These are phyloP conservation scores for Tangachromis dhanisi DNA, from an alignment of 2,113 vertebrate genomes.

Conservation along the genomic window DNA sequence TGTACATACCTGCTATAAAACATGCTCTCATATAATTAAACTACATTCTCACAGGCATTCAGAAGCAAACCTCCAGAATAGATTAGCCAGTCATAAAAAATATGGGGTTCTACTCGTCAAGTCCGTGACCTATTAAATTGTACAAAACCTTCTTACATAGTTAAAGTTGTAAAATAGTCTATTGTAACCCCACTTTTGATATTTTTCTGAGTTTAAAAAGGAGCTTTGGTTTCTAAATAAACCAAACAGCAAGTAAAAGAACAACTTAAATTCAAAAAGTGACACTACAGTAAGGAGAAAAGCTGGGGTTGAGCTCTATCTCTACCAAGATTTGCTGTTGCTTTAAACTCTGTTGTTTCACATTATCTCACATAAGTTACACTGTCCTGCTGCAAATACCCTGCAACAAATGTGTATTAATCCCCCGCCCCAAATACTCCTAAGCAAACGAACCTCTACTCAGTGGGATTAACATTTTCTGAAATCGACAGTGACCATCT, in stretches of 20 bases:
- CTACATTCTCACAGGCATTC: background rate
- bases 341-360: background rate
- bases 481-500: background rate
- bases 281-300: background rate
- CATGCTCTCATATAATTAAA: background rate
- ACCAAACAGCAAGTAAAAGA: background rate
- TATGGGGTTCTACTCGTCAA: background rate
- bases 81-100: background rate
- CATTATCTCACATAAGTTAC: background rate
- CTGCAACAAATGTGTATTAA: background rate
- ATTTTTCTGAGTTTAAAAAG: background rate
- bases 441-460: background rate
- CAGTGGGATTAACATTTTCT: background rate
- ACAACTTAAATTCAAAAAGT: background rate
- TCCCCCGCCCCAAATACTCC: background rate
- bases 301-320: background rate
- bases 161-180: background rate
- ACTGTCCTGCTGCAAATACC: background rate
- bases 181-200: background rate
- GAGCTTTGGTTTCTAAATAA: background rate
- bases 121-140: background rate
- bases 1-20: background rate
- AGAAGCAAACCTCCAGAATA: background rate
- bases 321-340: background rate
- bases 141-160: background rate